phyloP scores from a whole-genome alignment of 2,888 invertebrate genomes.

The Agonopterix arenella region DNA sequence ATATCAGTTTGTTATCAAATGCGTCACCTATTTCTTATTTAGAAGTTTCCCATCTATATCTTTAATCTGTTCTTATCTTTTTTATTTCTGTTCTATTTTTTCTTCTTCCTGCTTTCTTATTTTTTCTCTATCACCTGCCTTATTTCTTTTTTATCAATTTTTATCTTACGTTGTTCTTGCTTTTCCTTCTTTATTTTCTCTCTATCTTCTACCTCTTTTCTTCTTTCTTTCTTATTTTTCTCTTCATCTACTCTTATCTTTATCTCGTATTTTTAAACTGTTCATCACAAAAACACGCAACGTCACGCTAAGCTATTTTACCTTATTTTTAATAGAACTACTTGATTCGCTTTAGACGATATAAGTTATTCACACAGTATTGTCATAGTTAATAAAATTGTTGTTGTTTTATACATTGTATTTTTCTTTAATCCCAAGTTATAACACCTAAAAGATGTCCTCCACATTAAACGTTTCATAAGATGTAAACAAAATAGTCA shows the following conservation, averaged over 20 bases:
- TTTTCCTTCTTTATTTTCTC: background rate
- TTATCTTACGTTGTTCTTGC: background rate
- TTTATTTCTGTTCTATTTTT: background rate
- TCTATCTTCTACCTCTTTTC: background rate
- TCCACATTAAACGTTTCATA: too few relatives aligned
- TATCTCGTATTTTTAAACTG: constrained; percentile 3
- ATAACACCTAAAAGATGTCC: too few relatives aligned
- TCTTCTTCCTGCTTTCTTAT: background rate
- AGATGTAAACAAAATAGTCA: too few relatives aligned
- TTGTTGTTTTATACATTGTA: constrained; percentile 18
- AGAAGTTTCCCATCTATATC: background rate
- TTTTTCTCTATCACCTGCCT: background rate
- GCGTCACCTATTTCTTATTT: background rate
- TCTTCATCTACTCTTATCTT: background rate
- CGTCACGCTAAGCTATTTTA: background rate
- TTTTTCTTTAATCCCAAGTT: background rate
- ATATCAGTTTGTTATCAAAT: too few relatives aligned
- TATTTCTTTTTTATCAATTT: background rate
- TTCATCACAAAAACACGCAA: background rate
- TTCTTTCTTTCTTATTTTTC: background rate
- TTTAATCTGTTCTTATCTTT: constrained; percentile 1
- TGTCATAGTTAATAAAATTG: constrained; percentile 36
- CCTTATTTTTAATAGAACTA: constrained; percentile 22
- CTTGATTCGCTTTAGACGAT: constrained; percentile 48
- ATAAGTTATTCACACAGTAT: constrained; percentile 30